Conservation (phyloP, 2,888 invertebrate species). For the Callosobruchus maculatus region DNA sequence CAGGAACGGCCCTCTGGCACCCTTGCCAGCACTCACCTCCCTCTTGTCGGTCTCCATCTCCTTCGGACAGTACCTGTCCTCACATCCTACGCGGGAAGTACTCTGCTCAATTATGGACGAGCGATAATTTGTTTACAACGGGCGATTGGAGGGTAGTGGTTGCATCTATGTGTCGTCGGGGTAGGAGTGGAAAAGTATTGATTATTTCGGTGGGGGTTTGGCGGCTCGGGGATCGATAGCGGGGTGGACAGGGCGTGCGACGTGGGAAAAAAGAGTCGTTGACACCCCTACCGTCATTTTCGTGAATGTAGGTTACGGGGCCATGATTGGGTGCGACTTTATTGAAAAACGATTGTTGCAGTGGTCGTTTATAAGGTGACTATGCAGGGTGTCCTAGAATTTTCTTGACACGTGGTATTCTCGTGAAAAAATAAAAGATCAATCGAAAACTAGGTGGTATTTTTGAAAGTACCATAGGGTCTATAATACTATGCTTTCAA, state of each 20-base stretch:
- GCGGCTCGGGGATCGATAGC: not conserved
- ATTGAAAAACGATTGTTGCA: not conserved
- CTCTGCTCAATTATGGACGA: not conserved
- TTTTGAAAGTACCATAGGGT: too few species aligned
- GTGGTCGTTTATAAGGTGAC: too few species aligned
- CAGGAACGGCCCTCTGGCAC: constrained; percentile 40
- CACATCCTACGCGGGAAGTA: not conserved
- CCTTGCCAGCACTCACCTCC: constrained; percentile 12
- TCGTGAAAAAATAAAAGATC: too few species aligned
- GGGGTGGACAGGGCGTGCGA: not conserved
- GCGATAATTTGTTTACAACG: not conserved
- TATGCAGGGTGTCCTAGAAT: too few species aligned
- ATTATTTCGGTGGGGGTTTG: not conserved
- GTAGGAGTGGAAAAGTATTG: not conserved
- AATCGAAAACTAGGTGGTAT: too few species aligned
- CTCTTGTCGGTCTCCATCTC: not conserved
- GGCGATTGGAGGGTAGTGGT: not conserved
- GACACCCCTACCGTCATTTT: not conserved
- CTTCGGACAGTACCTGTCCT: not conserved
- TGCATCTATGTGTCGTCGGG: not conserved
- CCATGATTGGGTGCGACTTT: not conserved
- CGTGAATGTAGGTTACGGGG: not conserved
- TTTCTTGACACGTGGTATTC: too few species aligned
- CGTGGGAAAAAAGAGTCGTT: not conserved
- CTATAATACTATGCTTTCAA: too few species aligned